A percentile compares a stretch with the other conserved stretches of the same genome.
Conservation (phyloP, 2,797 vertebrate genomes). For the Hybognathus amarus region DNA sequence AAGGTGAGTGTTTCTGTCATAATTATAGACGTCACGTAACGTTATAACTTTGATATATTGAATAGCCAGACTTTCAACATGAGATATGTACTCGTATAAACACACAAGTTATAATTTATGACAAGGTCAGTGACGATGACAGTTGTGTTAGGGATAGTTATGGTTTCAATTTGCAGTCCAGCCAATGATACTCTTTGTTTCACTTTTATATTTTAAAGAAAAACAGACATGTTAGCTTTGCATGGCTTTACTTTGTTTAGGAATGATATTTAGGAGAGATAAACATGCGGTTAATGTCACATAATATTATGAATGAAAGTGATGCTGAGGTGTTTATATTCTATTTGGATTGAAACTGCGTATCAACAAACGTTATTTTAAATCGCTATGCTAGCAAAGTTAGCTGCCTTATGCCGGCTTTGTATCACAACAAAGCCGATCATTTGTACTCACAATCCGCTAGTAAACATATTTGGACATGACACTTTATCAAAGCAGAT, state of each 20-base stretch:
- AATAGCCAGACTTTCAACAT: not conserved
- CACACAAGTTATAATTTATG: not conserved
- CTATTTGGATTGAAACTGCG: not conserved
- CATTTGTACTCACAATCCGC: not conserved
- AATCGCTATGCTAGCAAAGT: constrained; percentile 9
- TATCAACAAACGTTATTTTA: not conserved
- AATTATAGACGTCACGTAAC: not conserved
- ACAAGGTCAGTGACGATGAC: too few relatives aligned
- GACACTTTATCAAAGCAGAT: not conserved
- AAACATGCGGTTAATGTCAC: not conserved
- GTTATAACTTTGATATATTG: not conserved
- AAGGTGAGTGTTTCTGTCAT: not conserved
- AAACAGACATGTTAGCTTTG: too few relatives aligned
- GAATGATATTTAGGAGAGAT: not conserved
- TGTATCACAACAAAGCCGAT: not conserved
- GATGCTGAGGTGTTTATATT: not conserved
- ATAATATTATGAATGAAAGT: not conserved
- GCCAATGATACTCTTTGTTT: not conserved
- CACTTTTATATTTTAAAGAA: not conserved
- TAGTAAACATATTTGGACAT: not conserved
- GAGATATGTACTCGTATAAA: not conserved
- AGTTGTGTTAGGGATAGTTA: not conserved
- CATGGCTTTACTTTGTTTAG: not conserved
- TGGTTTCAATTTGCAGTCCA: not conserved
- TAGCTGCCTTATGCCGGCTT: constrained; percentile 5